Evolutionary conservation across 2,888 invertebrate genomes (phyloP), one percentile per base, ranked within the genome.

Genomic region (Nomada flava): DNA sequence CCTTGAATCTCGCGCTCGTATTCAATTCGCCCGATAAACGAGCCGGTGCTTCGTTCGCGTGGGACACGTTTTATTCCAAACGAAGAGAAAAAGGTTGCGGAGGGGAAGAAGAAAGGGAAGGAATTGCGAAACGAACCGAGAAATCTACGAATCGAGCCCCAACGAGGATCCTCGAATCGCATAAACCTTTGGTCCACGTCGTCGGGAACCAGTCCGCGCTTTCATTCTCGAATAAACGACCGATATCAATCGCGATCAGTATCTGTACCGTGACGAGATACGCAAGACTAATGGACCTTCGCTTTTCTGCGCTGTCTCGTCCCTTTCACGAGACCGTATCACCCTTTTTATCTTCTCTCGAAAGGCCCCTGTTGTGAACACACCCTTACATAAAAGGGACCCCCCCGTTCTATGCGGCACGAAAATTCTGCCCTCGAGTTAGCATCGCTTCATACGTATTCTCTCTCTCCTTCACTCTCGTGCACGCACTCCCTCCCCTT

Each of bases 181-280:
- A 18, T 74, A 71, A 84, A 75, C 82, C 84, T 64, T 68, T 70
- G 75, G 80, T 72, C 73, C 69, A 75, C 36, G 36, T 36, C 7
- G 36, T 7, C 36, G 80, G 76, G 75, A 87, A 79, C 76, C 83
- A 85, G 69, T 77, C 79, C 57, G 26, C 62, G 63, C 76, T 84
- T 87, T 81, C 85, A 81, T 87, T 87, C 86, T 76, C 85, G 79
- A 79, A 77, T 85, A 87, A 81, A 77, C 79, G 73, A 77, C 73
- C 83, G 91, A 91, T 91, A 91, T 82, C 86, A 88, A 91, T 92
- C 91, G 85, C 86, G 91, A 91, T 90, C 89, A 77, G 82, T 90
- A 90, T 90, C 90, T 77, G 57, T 23, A 55, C 73, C 83, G 86
- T 79, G 86, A 86, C 86, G 87, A 88, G 83, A 86, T 82, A 84